Conservation (phyloP, 2,888 invertebrate genomes). For the Papilio elwesi region DNA sequence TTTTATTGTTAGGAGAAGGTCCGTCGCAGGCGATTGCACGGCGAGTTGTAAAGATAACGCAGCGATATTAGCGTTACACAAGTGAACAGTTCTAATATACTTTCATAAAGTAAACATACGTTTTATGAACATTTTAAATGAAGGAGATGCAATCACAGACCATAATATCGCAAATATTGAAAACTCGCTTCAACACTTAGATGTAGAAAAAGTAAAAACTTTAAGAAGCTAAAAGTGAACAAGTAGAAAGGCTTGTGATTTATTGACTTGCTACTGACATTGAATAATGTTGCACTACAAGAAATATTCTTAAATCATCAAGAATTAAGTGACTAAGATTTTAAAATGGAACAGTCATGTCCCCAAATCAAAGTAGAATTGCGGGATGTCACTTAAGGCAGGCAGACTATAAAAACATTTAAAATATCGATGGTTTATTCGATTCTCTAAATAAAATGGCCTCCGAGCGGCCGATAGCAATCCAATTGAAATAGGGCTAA, state of each 20-base stretch:
- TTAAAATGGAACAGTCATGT: too few relatives aligned
- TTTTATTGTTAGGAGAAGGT: slow-evolving; percentile 39
- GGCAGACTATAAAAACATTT: not conserved
- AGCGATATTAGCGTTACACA: not conserved
- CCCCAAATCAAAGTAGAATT: not conserved
- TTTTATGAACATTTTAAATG: not conserved
- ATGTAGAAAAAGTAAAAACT: too few relatives aligned
- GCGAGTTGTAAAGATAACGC: not conserved
- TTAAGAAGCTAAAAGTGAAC: too few relatives aligned
- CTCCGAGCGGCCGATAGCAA: slow-evolving; percentile 1
- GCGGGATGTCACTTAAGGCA: not conserved
- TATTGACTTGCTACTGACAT: too few relatives aligned
- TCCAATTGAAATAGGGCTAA: slow-evolving; percentile 54
- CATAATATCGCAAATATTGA: not conserved
- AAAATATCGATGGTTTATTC: slow-evolving; percentile 5
- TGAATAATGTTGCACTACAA: too few relatives aligned
- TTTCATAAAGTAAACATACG: not conserved
- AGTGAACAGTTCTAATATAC: not conserved
- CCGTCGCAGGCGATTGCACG: slow-evolving; percentile 38
- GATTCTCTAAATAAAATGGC: slow-evolving; percentile 9
- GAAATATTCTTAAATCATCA: too few relatives aligned
- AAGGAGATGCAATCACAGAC: not conserved
- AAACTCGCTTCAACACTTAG: too few relatives aligned
- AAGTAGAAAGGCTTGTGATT: too few relatives aligned
- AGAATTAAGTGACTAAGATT: too few relatives aligned